phyloP scores from a whole-genome alignment of 2,113 vertebrate species.

The Actinemys pallida region DNA sequence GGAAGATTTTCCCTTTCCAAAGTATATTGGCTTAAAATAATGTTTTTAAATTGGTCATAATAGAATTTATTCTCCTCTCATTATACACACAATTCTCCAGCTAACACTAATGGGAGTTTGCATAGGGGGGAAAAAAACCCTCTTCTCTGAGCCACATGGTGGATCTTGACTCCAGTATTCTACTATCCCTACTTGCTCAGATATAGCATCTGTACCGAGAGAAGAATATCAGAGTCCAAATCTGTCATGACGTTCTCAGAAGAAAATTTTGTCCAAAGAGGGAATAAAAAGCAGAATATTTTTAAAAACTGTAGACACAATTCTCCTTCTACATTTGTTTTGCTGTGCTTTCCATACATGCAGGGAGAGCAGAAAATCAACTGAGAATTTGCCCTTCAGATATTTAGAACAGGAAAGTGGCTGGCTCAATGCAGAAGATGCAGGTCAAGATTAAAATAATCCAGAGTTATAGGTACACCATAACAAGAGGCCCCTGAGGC shows the following conservation, averaged over 20 bases:
- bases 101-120: neutral
- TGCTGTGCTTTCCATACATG: neutral
- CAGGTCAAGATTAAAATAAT: neutral
- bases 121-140: neutral
- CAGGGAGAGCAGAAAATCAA: neutral
- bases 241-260: neutral
- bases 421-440: neutral
- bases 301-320: neutral
- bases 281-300: neutral
- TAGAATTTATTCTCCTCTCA: conserved; percentile 20
- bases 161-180: neutral
- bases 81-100: neutral
- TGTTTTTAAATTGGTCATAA: neutral
- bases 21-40: conserved; percentile 16
- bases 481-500: too few relatives aligned
- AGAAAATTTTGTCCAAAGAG: neutral
- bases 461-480: neutral
- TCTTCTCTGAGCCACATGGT: neutral
- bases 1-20: neutral
- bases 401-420: neutral
- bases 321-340: neutral
- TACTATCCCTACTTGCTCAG: neutral
- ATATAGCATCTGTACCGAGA: neutral
- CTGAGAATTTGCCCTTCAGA: neutral
- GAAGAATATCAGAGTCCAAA: neutral